phyloP scores from a whole-genome alignment of 1,140 invertebrate species.

The Mya arenaria region DNA sequence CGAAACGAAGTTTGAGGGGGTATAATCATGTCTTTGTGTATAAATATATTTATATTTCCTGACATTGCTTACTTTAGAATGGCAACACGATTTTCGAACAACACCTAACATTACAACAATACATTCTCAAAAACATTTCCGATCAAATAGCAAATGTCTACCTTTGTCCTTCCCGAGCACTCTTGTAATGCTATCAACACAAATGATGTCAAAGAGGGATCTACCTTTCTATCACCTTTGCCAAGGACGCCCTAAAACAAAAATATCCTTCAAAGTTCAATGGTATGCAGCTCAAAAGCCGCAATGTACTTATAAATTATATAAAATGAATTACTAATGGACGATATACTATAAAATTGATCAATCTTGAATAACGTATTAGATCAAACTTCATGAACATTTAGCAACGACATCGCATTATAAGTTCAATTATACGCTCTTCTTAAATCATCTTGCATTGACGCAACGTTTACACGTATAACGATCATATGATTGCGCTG shows the following conservation, averaged over 20 bases:
- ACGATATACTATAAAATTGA: neutral
- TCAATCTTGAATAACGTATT: neutral
- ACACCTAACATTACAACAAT: too few relatives aligned
- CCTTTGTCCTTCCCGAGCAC: neutral
- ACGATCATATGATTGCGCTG: too few relatives aligned
- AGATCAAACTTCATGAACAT: neutral
- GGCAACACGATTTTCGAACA: too few relatives aligned
- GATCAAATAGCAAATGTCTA: too few relatives aligned
- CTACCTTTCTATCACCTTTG: neutral
- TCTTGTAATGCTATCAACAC: neutral
- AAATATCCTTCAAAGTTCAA: neutral
- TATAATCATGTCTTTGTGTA: too few relatives aligned
- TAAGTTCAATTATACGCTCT: neutral
- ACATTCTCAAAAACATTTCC: too few relatives aligned
- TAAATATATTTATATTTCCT: too few relatives aligned
- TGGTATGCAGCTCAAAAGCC: neutral
- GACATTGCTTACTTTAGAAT: too few relatives aligned
- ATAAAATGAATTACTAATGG: too few relatives aligned
- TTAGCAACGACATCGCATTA: neutral
- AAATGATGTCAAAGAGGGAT: neutral
- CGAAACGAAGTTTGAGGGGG: too few relatives aligned
- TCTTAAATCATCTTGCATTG: too few relatives aligned
- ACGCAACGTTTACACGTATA: too few relatives aligned
- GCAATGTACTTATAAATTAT: neutral
- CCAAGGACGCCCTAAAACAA: neutral